These are phyloP conservation scores for Caerostris extrusa DNA, from an alignment of 1,140 invertebrate species.

Conservation along the genomic window DNA sequence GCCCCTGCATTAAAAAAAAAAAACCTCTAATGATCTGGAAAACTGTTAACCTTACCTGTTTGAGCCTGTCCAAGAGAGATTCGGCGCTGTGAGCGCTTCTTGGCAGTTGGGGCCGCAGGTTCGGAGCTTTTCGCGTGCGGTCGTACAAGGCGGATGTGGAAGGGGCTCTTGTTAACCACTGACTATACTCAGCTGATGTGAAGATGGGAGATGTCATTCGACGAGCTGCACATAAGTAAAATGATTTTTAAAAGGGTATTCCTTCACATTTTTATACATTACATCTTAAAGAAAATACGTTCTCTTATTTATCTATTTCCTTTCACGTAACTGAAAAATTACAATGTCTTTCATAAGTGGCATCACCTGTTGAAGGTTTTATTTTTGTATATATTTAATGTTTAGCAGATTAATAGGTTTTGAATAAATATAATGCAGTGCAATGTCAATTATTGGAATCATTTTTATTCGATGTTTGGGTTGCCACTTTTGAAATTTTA, in stretches of 20 bases:
- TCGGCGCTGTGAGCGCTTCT: slow-evolving; percentile 87
- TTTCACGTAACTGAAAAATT: no score
- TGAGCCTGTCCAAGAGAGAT: slow-evolving; percentile 86
- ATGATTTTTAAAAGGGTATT: not conserved
- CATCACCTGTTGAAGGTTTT: no score
- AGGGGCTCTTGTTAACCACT: slow-evolving; percentile 93
- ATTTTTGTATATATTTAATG: no score
- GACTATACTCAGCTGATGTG: slow-evolving; percentile 92
- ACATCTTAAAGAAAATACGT: no score
- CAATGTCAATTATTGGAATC: no score
- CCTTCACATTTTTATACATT: no score
- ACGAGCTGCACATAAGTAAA: slow-evolving; percentile 47
- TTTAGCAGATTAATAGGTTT: no score
- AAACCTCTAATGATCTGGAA: not conserved
- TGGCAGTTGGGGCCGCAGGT: slow-evolving; percentile 48
- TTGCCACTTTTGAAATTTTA: no score
- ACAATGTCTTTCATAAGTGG: no score
- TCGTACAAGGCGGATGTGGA: slow-evolving; percentile 96
- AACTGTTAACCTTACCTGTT: slow-evolving; percentile 81
- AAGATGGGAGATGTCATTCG: slow-evolving; percentile 77
- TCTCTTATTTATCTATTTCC: no score
- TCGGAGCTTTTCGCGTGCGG: slow-evolving; percentile 85
- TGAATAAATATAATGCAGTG: no score
- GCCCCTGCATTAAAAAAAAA: not conserved
- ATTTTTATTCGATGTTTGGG: no score